Evolutionary conservation across 37 sponge, comb jelly and placozoan genomes (phyloP).

Genomic region (Eunapius fragilis): DNA sequence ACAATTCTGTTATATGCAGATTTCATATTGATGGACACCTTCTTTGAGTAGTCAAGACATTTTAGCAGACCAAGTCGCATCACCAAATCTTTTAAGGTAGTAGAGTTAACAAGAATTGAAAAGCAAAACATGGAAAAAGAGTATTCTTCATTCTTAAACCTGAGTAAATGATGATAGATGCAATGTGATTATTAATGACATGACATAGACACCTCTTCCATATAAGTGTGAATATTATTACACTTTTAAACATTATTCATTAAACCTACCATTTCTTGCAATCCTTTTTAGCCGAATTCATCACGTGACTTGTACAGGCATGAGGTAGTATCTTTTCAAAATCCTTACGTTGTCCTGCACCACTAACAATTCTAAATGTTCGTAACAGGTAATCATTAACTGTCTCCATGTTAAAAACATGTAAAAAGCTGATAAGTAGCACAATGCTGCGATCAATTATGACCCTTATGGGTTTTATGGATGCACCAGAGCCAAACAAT

Average conservation of each 20-base stretch:
- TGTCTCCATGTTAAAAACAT: slow-evolving; percentile 1
- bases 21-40: background rate
- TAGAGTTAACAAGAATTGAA: slow-evolving; percentile 2
- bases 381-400: background rate
- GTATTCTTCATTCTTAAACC: background rate
- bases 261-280: too few relatives aligned
- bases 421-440: background rate
- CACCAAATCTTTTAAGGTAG: background rate
- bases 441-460: background rate
- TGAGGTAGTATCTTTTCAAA: background rate
- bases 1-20: background rate
- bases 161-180: background rate
- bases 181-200: background rate
- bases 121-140: slow-evolving; percentile 8
- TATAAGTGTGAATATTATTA: background rate
- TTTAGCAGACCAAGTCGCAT: background rate
- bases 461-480: background rate
- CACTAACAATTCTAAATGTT: slow-evolving; percentile 11
- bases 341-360: background rate
- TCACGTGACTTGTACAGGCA: slow-evolving; percentile 10
- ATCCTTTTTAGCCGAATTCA: background rate
- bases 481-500: background rate
- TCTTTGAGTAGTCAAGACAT: background rate
- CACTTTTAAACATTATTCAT: background rate
- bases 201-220: background rate